Conservation (phyloP, 92 coral and sea anemone species). For the Blastomussa wellsi region DNA sequence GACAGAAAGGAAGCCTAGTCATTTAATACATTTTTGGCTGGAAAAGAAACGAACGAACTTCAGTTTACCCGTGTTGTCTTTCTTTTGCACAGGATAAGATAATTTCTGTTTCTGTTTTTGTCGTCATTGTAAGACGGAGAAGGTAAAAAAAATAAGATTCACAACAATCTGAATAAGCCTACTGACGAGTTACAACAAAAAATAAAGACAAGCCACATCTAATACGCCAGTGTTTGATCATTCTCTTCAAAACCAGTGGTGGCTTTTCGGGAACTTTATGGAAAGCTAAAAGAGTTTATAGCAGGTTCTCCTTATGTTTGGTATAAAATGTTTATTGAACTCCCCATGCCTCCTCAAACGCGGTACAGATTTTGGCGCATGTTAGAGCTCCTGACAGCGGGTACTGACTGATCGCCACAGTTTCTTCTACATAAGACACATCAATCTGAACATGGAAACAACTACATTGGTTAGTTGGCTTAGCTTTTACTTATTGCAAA, state of each 20-base stretch:
- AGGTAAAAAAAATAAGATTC: too few species aligned
- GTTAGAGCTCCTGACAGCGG: constrained; percentile 94
- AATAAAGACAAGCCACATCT: neutral
- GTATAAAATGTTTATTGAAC: constrained; percentile 59
- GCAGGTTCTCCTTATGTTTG: neutral
- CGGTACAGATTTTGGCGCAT: constrained; percentile 93
- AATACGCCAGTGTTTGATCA: neutral
- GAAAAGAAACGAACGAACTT: too few species aligned
- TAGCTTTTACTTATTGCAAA: neutral
- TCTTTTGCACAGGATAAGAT: neutral
- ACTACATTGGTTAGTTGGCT: neutral
- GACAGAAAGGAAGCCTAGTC: neutral
- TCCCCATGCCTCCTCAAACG: constrained; percentile 99
- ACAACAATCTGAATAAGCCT: too few species aligned
- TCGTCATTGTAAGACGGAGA: neutral
- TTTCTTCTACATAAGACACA: constrained; percentile 91
- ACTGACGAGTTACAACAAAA: too few species aligned
- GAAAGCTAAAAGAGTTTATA: neutral
- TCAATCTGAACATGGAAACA: constrained; percentile 64
- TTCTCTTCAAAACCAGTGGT: neutral
- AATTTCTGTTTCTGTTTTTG: too few species aligned
- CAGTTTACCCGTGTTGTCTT: neutral
- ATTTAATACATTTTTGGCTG: too few species aligned
- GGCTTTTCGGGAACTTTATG: neutral
- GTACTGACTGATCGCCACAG: constrained; percentile 88